Base-by-base conservation (phyloP, 2,888 invertebrate genomes). In the Phortica magna region DNA sequence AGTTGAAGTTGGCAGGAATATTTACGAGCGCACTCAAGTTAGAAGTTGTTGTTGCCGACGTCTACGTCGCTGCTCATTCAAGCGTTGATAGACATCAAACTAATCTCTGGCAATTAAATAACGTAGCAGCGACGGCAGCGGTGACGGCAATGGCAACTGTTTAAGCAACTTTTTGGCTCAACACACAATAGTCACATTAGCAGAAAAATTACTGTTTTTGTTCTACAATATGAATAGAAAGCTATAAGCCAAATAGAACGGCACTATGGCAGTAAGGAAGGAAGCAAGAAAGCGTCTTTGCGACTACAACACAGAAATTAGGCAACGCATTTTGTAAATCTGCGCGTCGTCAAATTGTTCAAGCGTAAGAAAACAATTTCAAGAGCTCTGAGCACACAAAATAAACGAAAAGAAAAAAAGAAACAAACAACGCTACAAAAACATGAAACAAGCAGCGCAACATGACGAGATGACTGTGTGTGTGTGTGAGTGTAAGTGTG, bases 321-420 rank as follows among this genome's bases (percentile, higher is more conserved):
- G 73, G 14, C 14, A 61, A 87, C 85, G 86, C 83, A 86, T 85
- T 87, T 80, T 80, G 84, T 84, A 86, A 83, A 85, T 84, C 83
- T 83, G 83, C 83, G 87, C 87, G 78, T 79, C 83, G 85, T 88
- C 88, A 88, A 88, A 85, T 87, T 87, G 86, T 81, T 88, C 82
- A 81, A 85, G 88, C 87, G 85, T 79, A 71, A 71, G 70, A 83
- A 87, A 87, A 83, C 83, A 77, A 78, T 79, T 78, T 71, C 78
- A 61, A 14, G 61, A 31, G 31, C 31, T 31, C 61, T 61, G 19
- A 17, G 19, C 61, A 4, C 61, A 61, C 10, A 61, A 17, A 67
- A 10, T 57, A 12, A 65, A 65, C 64, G 42, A 53, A 64, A 71
- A 59, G 14, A 48, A 43, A 41, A 73, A 64, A 14, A 53, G 10